Percentiles rank a stretch among this genome's conserved stretches.
Conservation (phyloP, 2,797 vertebrate species). For the Schizopygopsis pylzovi region DNA sequence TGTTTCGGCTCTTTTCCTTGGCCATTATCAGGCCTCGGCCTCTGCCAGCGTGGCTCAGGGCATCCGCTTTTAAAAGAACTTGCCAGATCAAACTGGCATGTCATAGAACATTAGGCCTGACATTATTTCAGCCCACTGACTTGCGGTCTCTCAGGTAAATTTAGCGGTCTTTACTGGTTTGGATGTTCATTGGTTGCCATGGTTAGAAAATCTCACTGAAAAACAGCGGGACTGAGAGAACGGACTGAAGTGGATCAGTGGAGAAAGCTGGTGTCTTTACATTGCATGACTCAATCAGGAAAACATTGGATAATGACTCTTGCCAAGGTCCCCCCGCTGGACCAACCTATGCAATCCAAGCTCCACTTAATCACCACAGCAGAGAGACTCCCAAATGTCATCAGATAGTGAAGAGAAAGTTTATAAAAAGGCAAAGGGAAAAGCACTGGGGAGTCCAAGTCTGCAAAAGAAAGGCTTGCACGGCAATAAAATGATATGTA, state of each 20-base stretch:
- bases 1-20: constrained; percentile 48
- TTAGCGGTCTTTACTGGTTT: constrained; percentile 62
- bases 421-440: constrained; percentile 55
- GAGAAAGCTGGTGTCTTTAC: constrained; percentile 67
- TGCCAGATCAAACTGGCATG: constrained; percentile 70
- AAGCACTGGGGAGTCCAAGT: constrained; percentile 66
- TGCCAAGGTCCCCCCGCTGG: constrained; percentile 35
- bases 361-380: constrained; percentile 51
- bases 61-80: constrained; percentile 69
- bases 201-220: constrained; percentile 64
- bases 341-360: constrained; percentile 56
- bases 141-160: constrained; percentile 59
- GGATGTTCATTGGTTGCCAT: constrained; percentile 74
- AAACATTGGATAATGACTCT: constrained; percentile 57
- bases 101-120: constrained; percentile 67
- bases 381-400: constrained; percentile 57
- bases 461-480: constrained; percentile 76
- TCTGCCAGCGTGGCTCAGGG: constrained; percentile 65
- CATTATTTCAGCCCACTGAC: constrained; percentile 30
- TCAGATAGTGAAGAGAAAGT: constrained; percentile 47
- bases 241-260: constrained; percentile 68
- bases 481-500: constrained; percentile 81
- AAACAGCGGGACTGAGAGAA: constrained; percentile 60
- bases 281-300: constrained; percentile 56
- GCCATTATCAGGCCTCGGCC: constrained; percentile 73